phyloP scores from a whole-genome alignment of 1,140 invertebrate species.

The Stegodyphus mimosarum region DNA sequence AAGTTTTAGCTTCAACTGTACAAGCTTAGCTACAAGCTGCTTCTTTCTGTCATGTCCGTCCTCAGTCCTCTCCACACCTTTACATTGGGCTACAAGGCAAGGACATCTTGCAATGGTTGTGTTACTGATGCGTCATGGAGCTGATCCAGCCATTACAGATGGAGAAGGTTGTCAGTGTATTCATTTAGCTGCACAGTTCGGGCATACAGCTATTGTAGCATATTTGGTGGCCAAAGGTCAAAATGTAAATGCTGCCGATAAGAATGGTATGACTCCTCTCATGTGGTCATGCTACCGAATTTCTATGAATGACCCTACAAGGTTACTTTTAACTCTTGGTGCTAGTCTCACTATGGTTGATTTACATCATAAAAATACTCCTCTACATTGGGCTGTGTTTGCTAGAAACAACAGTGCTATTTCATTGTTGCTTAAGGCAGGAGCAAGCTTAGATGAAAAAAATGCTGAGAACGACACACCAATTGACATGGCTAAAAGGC shows the following conservation, averaged over 20 bases:
- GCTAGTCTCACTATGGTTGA: slow-evolving; percentile 88
- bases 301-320: slow-evolving; percentile 88
- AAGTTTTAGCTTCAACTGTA: slow-evolving; percentile 82
- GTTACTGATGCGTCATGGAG: slow-evolving; percentile 89
- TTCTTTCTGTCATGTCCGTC: slow-evolving; percentile 78
- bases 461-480: slow-evolving; percentile 75
- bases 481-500: slow-evolving; percentile 76
- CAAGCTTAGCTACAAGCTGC: slow-evolving; percentile 84
- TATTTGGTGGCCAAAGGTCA: slow-evolving; percentile 96
- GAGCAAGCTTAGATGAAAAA: slow-evolving; percentile 72
- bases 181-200: slow-evolving; percentile 97
- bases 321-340: slow-evolving; percentile 91
- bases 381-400: slow-evolving; percentile 95
- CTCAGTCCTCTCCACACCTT: slow-evolving; percentile 95
- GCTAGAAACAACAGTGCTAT: slow-evolving; percentile 91
- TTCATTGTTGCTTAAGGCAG: slow-evolving; percentile 80
- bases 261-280: slow-evolving; percentile 94
- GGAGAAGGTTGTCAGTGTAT: slow-evolving; percentile 96
- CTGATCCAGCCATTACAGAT: slow-evolving; percentile 92
- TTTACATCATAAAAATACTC: slow-evolving; percentile 90
- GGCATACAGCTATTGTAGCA: slow-evolving; percentile 95
- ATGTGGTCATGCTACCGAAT: slow-evolving; percentile 93
- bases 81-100: slow-evolving; percentile 98
- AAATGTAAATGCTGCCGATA: slow-evolving; percentile 87
- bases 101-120: slow-evolving; percentile 92